phyloP scores from a whole-genome alignment of 2,797 vertebrate species.

The Gastrophryne carolinensis region DNA sequence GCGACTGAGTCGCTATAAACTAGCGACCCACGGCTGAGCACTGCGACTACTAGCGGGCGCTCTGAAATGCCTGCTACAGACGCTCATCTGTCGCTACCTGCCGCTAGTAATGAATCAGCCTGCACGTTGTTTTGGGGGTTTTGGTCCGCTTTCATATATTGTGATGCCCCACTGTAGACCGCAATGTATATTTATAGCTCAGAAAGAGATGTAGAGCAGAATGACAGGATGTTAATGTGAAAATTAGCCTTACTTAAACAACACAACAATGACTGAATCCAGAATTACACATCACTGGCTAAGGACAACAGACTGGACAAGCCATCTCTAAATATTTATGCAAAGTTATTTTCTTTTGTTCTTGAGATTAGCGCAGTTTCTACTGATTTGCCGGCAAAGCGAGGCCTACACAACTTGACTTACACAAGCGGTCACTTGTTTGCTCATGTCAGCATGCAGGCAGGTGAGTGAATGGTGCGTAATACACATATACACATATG shows the following conservation, averaged over 20 bases:
- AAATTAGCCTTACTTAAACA: background rate
- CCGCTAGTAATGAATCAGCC: too few species aligned
- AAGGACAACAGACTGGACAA: background rate
- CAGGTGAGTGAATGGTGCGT: background rate
- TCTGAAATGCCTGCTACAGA: too few species aligned
- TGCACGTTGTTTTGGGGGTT: too few species aligned
- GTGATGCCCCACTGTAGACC: too few species aligned
- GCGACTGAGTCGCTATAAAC: too few species aligned
- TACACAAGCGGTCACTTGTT: background rate
- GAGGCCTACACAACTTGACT: background rate
- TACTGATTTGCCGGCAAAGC: background rate
- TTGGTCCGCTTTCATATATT: too few species aligned
- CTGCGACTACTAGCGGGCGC: too few species aligned
- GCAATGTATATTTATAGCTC: background rate
- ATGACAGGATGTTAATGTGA: background rate
- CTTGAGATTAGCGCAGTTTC: background rate
- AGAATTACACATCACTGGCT: background rate
- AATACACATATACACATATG: too few species aligned
- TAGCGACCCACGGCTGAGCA: too few species aligned
- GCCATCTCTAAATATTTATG: constrained; percentile 1
- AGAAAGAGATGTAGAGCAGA: background rate
- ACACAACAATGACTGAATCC: background rate
- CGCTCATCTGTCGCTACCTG: too few species aligned
- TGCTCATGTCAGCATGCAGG: background rate
- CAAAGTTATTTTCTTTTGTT: background rate